Percentiles rank a stretch among this genome's conserved stretches.
These are phyloP conservation scores for Malurus leucopterus DNA, from an alignment of 2,797 vertebrate species.

Conservation along the genomic window DNA sequence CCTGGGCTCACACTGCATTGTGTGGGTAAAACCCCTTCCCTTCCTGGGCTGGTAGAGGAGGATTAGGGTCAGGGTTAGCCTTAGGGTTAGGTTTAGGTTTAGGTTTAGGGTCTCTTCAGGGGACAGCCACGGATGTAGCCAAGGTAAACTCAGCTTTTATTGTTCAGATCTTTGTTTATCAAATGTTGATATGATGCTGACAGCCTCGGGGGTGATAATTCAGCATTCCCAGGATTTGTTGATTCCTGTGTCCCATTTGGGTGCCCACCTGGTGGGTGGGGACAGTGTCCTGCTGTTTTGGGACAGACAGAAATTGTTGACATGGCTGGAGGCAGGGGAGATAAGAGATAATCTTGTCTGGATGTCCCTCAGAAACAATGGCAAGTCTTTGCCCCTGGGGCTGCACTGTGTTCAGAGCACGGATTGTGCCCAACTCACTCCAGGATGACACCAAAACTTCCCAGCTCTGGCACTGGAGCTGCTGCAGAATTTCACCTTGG, in stretches of 20 bases:
- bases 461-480: background rate
- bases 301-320: background rate
- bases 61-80: too few species aligned
- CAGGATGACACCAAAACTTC: background rate
- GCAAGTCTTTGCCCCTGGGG: background rate
- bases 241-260: background rate
- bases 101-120: too few species aligned
- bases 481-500: background rate
- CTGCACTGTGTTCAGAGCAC: background rate
- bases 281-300: background rate
- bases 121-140: background rate
- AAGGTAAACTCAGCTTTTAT: slow-evolving; percentile 11
- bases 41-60: background rate
- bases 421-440: background rate
- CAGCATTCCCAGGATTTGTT: background rate
- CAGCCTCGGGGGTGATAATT: background rate
- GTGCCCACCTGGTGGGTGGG: background rate
- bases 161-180: background rate
- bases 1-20: background rate
- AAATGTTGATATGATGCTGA: background rate
- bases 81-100: too few species aligned
- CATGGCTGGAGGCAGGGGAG: background rate
- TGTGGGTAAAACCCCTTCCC: background rate
- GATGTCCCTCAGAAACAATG: background rate
- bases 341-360: background rate